A percentile compares a stretch with the other conserved stretches of the same genome.
Evolutionary conservation across 1,140 invertebrate species (phyloP).

Genomic region (Eumaeus atala): DNA sequence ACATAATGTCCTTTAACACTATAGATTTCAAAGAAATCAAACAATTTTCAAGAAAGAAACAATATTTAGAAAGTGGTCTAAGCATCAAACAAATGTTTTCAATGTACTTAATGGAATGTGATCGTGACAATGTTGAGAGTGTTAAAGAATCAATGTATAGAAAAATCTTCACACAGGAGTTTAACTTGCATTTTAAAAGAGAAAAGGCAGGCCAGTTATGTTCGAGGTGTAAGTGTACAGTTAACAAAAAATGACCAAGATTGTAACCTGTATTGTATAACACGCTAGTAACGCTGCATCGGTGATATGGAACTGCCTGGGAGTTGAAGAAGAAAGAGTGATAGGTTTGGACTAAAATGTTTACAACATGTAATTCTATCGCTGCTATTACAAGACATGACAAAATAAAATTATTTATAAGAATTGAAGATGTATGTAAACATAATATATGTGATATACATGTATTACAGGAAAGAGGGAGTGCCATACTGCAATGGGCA

Average conservation of each 20-base stretch:
- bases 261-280: no score
- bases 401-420: not conserved
- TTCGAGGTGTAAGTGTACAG: conserved; percentile 48
- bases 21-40: conserved; percentile 52
- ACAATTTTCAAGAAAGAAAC: conserved; percentile 60
- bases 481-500: no score
- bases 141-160: conserved; percentile 71
- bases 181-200: conserved; percentile 68
- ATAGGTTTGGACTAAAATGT: not conserved
- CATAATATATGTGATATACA: no score
- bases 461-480: no score
- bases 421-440: no score
- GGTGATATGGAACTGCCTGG: no score
- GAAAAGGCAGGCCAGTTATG: conserved; percentile 53
- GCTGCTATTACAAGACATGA: not conserved
- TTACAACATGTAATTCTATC: conserved; percentile 3
- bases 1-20: conserved; percentile 54
- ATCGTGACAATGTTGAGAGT: conserved; percentile 40
- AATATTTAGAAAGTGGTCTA: conserved; percentile 61
- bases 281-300: no score
- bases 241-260: conserved; percentile 43
- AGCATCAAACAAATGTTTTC: conserved; percentile 69
- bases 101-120: conserved; percentile 58
- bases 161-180: conserved; percentile 68
- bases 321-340: no score